Evolutionary conservation across 2,888 invertebrate species (phyloP).

Genomic region (Dasypogon diadema): DNA sequence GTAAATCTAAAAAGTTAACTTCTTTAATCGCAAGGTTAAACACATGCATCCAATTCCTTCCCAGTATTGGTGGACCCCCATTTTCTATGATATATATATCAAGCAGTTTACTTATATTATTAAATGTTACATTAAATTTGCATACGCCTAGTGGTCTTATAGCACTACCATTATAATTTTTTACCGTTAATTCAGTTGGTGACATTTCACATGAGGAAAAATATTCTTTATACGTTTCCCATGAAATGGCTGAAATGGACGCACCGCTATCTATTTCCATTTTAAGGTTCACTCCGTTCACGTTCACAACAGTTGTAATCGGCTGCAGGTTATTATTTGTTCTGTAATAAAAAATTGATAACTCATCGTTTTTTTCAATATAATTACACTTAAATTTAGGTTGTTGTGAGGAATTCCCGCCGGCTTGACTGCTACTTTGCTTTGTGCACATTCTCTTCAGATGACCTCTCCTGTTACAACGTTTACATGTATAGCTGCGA

Average conservation of each 20-base stretch:
- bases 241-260: constrained; percentile 53
- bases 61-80: constrained; percentile 56
- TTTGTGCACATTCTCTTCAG: constrained; percentile 54
- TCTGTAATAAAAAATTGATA: constrained; percentile 4
- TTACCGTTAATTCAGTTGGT: constrained; percentile 39
- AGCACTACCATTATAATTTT: constrained; percentile 52
- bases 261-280: constrained; percentile 57
- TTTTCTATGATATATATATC: constrained; percentile 51
- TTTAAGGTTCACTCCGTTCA: constrained; percentile 51
- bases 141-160: constrained; percentile 52
- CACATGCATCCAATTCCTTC: constrained; percentile 48
- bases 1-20: constrained; percentile 47
- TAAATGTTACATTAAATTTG: constrained; percentile 44
- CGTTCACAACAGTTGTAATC: background rate
- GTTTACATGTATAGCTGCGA: constrained; percentile 52
- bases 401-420: background rate
- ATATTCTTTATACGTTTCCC: constrained; percentile 45
- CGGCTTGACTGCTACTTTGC: background rate
- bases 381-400: background rate
- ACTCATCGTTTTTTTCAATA: background rate
- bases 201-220: background rate
- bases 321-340: background rate
- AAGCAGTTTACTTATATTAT: constrained; percentile 35
- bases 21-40: constrained; percentile 41
- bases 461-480: constrained; percentile 54